Evolutionary conservation across 2,113 vertebrate species (phyloP).

Genomic region (Corythornis vintsioides): DNA sequence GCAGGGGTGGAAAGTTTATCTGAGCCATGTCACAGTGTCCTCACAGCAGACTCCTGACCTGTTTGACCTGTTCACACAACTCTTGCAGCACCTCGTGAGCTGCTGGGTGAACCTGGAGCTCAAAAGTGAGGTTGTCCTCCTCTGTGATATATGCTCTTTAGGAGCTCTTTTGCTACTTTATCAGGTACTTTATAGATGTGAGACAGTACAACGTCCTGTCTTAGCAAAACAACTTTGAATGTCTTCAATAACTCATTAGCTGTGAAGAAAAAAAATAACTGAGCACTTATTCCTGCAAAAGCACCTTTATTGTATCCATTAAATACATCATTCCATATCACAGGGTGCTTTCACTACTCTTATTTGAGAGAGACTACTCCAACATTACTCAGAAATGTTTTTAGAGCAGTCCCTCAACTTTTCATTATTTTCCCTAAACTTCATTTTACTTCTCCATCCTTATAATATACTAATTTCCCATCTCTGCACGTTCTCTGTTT

Average conservation of each 20-base stretch:
- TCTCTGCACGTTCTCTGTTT: constrained; percentile 15
- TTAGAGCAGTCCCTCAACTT: background rate
- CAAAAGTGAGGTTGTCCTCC: background rate
- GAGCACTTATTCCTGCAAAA: background rate
- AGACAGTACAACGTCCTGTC: background rate
- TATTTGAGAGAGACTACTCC: background rate
- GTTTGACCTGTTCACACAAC: background rate
- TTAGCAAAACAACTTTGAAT: background rate
- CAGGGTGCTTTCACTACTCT: background rate
- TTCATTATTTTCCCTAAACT: background rate
- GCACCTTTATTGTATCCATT: background rate
- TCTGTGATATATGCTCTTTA: background rate
- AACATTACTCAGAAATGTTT: background rate
- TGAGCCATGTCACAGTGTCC: background rate
- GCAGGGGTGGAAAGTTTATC: background rate
- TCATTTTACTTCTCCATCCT: background rate
- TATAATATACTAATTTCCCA: constrained; percentile 21
- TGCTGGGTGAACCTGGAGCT: background rate
- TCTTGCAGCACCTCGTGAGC: background rate
- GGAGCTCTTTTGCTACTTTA: background rate
- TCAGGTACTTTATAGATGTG: background rate
- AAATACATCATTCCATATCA: background rate
- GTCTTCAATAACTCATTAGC: background rate
- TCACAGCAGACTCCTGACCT: background rate
- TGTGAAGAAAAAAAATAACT: background rate